phyloP scores from a whole-genome alignment of 1,140 invertebrate genomes.

The Cyclina sinensis region DNA sequence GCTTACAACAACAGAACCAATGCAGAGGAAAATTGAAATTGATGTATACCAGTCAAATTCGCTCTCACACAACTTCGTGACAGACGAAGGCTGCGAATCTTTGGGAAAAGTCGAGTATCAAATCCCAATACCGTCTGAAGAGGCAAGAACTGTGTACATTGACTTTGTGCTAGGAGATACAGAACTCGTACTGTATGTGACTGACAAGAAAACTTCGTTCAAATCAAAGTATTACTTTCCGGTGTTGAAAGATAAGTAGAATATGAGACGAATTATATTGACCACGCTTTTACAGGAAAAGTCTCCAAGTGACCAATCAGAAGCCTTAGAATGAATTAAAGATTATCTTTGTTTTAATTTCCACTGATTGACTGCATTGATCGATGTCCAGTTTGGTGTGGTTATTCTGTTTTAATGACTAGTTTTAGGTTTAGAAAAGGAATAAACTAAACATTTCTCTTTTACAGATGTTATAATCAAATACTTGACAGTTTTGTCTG shows the following conservation, averaged over 20 bases:
- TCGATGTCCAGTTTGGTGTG: no score
- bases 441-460: no score
- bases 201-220: conserved; percentile 55
- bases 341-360: no score
- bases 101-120: conserved; percentile 51
- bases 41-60: conserved; percentile 35
- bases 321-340: no score
- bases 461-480: no score
- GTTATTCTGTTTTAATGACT: no score
- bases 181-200: conserved; percentile 25
- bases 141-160: conserved; percentile 51
- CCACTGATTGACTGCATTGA: no score
- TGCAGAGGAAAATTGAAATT: conserved; percentile 51
- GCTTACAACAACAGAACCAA: conserved; percentile 56
- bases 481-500: no score
- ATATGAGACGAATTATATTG: no score
- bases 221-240: conserved; percentile 56
- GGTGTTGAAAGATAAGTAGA: conserved; percentile 33
- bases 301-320: no score
- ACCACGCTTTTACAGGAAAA: no score
- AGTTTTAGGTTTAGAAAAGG: no score
- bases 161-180: conserved; percentile 56
- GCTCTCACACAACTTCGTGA: conserved; percentile 53
- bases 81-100: conserved; percentile 44
- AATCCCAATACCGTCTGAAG: conserved; percentile 48